phyloP scores from a whole-genome alignment of 2,113 vertebrate species.

The Lampris incognitus region DNA sequence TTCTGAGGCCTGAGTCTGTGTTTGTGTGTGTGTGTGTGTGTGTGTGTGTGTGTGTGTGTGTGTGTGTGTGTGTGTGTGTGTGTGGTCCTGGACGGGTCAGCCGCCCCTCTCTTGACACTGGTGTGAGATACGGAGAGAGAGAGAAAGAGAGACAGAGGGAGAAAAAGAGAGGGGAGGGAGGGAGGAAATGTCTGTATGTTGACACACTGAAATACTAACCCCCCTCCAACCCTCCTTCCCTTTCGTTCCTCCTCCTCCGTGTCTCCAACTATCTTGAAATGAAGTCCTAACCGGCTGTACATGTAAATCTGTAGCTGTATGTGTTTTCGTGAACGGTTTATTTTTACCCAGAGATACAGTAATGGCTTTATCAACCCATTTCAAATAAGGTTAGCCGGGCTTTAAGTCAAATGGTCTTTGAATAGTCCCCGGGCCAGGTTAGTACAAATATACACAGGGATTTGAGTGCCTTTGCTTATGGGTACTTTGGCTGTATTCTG shows the following conservation, averaged over 20 bases:
- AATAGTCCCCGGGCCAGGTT: too few species aligned
- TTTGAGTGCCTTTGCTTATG: conserved; percentile 25
- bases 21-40: background rate
- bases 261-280: conserved; percentile 26
- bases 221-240: conserved; percentile 35
- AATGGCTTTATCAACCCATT: too few species aligned
- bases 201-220: conserved; percentile 46
- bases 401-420: too few species aligned
- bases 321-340: too few species aligned
- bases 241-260: conserved; percentile 27
- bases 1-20: background rate
- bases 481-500: conserved; percentile 1
- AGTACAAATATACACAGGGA: too few species aligned
- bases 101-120: conserved; percentile 65
- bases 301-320: too few species aligned
- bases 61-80: conserved; percentile 31
- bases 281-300: too few species aligned
- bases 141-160: background rate
- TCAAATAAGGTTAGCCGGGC: too few species aligned
- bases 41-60: conserved; percentile 41
- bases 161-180: conserved; percentile 7
- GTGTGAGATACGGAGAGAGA: conserved; percentile 70
- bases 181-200: conserved; percentile 64
- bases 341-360: too few species aligned
- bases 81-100: conserved; percentile 57